Conservation (phyloP, 2,797 vertebrate genomes). For the Melanotaenia parkinsoni region DNA sequence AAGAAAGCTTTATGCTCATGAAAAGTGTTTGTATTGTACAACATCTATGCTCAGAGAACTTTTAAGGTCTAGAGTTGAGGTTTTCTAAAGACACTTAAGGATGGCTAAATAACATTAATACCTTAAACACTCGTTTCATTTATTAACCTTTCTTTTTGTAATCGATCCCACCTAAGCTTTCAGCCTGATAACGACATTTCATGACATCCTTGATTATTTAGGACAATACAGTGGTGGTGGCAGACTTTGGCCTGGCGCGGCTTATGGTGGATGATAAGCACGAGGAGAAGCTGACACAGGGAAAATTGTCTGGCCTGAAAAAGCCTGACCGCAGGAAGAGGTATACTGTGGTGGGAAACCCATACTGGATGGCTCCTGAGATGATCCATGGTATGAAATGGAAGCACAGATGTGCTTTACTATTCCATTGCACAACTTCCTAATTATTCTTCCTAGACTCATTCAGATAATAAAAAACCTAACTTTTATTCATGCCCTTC, state of each 20-base stretch:
- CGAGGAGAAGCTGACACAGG: constrained; percentile 78
- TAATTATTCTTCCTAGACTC: not conserved
- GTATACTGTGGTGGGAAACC: constrained; percentile 98
- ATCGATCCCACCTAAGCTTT: not conserved
- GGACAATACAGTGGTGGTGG: constrained; percentile 95
- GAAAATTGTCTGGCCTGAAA: constrained; percentile 87
- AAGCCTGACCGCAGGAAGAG: constrained; percentile 93
- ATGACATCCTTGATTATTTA: constrained; percentile 53
- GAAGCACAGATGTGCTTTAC: not conserved
- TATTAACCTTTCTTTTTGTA: not conserved
- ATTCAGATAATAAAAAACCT: not conserved
- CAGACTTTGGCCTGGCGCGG: constrained; percentile 93
- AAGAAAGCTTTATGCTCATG: constrained; percentile 26
- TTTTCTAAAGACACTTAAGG: not conserved
- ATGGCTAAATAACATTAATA: constrained; percentile 1
- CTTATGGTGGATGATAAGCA: constrained; percentile 95
- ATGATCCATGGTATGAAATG: constrained; percentile 93
- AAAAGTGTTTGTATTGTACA: not conserved
- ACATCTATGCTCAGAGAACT: not conserved
- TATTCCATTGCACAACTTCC: not conserved
- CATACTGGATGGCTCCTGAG: constrained; percentile 99
- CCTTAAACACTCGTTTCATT: not conserved
- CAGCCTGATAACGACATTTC: not conserved
- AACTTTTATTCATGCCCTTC: constrained; percentile 13
- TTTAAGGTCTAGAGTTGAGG: not conserved